Evolutionary conservation across 2,797 vertebrate species (phyloP), one percentile per base, ranked within the genome.

Genomic region (Kryptopterus vitreolus): DNA sequence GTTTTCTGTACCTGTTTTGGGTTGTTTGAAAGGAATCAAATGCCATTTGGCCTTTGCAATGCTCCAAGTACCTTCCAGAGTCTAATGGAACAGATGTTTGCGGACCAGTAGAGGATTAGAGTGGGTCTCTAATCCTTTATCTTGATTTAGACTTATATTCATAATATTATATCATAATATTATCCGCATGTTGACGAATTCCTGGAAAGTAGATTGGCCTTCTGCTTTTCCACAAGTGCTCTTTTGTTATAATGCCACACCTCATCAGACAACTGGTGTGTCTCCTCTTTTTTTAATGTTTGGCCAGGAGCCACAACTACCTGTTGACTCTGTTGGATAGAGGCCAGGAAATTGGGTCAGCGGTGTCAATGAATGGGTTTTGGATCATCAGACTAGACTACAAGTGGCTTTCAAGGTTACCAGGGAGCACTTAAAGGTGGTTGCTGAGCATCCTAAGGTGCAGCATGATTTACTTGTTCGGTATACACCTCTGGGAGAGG

Each of bases 241-340:
- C 1, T 35, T 35, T 8, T 63, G 16, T 1, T 63, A 63, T 35
- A 35, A 63, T 2, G 35, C 61, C 31, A 63, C 61, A 0, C 31
- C 61, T 0, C 61, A 63, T 20, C 29, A 62, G 9, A 16, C 43
- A 1, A 70, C 46, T 1, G 24, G 66, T 0, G n/a, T 26, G 8
- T 70, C 66, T 3, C 38, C 66, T 0, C 3, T 46, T 18, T n/a
- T n/a, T n/a, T n/a, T n/a, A 12, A 69, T 24, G n/a, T 29, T 57
- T 72, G 48, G 52, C 0, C 79, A 75, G 9, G 50, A 75, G 58
- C 50, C 79, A 18, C n/a, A 24, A 1, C 29, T 76, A 0, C 79
- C 35, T 26, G 50, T 81, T 2, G 33, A 81, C 18, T 76, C 76
- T 7, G 1, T 18, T 76, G 22, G 68, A 70, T 2, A 52, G 70